Base-by-base conservation (phyloP, 2,113 vertebrate genomes). In the Cyprinodon brontotheroides region DNA sequence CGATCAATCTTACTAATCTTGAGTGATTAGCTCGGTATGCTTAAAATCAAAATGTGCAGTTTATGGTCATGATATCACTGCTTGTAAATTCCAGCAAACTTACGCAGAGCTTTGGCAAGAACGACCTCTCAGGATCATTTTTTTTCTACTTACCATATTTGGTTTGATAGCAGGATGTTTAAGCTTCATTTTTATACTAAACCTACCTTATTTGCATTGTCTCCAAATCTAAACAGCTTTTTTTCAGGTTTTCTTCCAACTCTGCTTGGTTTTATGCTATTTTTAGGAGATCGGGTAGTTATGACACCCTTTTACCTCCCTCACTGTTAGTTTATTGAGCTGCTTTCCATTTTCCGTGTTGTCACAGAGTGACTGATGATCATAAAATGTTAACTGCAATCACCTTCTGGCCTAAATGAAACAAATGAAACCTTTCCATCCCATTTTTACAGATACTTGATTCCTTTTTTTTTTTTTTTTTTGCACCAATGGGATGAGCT, bases 61-160 rank as follows among this genome's bases (percentile, higher is more conserved):
- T 80, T 79, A 78, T 81, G 63, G 81, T 68, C 8, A 43, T 88
- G 77, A 87, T 86, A 84, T 86, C 81, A 82, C 68, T 43, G 47
- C 53, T 86, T 61, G 80, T 89, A 87, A 91, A 91, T 88, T 86
- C 82, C 74, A 85, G 48, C n/a, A 29, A 57, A 70, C 50, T 66
- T 84, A 73, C 72, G 48, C 53, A 65, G 40, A 61, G 38, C 11
- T 68, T 68, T 74, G 72, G 48, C 64, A 70, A 53, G 0, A 11
- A 68, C 9, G 37, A 15, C 36, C 59, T 0, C 15, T 45, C 11
- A 20, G 29, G 11, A 36, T 57, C 17, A 41, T 29, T 66, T 59
- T 63, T 38, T 13, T 53, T 74, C 17, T 61, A 38, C 37, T 47
- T 43, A 47, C 36, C 41, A 37, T 70, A 70, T 66, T 36, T 17